Base-by-base conservation (phyloP, 2,797 vertebrate genomes). In the Aeoliscus strigatus region DNA sequence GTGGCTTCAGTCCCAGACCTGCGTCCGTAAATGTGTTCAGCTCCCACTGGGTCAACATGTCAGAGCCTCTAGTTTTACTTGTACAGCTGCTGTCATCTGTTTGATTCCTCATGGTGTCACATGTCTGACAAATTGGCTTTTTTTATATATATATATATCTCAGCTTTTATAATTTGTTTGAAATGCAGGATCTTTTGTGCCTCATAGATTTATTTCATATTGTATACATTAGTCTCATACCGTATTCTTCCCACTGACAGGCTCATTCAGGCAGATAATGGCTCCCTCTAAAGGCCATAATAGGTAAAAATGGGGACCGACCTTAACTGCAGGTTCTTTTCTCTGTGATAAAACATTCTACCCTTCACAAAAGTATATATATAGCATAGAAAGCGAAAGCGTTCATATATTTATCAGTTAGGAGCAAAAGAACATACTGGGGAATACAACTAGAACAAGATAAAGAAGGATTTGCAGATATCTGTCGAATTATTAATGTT, bases 211-310 rank as follows among this genome's bases (percentile, higher is more conserved):
- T 30, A 44, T 30, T n/a, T n/a, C n/a, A n/a, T n/a, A n/a, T n/a
- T 16, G 14, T 9, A 23, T 25, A 12, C 5, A 17, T 51, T 17
- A 43, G n/a, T 36, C 4, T 11, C 21, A 12, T 39, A 23, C 29
- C 60, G 15, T 33, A n/a, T 37, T 8, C 9, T 18, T 41, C 14
- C 14, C n/a, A 24, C 39, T 38, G 5, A 29, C 31, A 44, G 15
- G 17, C 12, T 23, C 17, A 12, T 43, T 29, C 18, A 49, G 14
- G 26, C 8, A 45, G 69, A 56, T 57, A 68, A 79, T 35, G 27
- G 71, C 74, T 39, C 82, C 84, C 75, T 80, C 84, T 79, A 48
- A 37, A 67, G 82, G 76, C 1, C 24, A 14, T 21, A 48, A 21
- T 6, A 14, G 13, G 37, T 38, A 62, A 8, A 46, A n/a, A 9